A percentile compares a stretch with the other conserved stretches of the same genome.
Evolutionary conservation across 92 coral and sea anemone species (phyloP).

Genomic region (Galaxea fascicularis): DNA sequence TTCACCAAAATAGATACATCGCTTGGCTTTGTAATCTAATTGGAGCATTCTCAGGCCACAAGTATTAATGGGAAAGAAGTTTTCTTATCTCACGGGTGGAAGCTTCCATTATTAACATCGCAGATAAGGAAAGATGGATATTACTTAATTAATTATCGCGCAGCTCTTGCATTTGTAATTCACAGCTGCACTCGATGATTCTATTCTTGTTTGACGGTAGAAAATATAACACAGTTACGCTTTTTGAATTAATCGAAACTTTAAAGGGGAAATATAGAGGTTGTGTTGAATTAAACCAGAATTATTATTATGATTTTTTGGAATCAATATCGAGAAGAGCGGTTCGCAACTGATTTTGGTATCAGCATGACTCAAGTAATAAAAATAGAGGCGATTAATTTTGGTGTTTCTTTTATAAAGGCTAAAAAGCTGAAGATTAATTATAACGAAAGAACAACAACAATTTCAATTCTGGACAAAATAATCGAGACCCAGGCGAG

Average conservation of each 20-base stretch:
- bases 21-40: slow-evolving; percentile 39
- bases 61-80: slow-evolving; percentile 53
- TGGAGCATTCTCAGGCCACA: slow-evolving; percentile 56
- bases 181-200: slow-evolving; percentile 72
- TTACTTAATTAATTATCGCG: slow-evolving; percentile 73
- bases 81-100: slow-evolving; percentile 57
- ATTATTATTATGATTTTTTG: not conserved
- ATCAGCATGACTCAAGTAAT: slow-evolving; percentile 11
- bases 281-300: not conserved
- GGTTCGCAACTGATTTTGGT: not conserved
- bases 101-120: slow-evolving; percentile 61
- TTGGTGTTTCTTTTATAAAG: slow-evolving; percentile 40
- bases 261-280: not conserved
- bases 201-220: slow-evolving; percentile 75
- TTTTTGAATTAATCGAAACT: slow-evolving; percentile 68
- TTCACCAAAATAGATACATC: slow-evolving; percentile 53
- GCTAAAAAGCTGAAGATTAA: slow-evolving; percentile 49
- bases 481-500: slow-evolving; percentile 53
- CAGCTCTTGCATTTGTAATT: slow-evolving; percentile 48
- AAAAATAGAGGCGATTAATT: slow-evolving; percentile 31
- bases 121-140: slow-evolving; percentile 67
- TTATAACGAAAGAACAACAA: slow-evolving; percentile 47
- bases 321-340: not conserved
- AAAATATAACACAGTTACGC: slow-evolving; percentile 66
- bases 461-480: slow-evolving; percentile 26